phyloP scores from a whole-genome alignment of 2,888 invertebrate genomes.

The Eristalinus sepulchralis region DNA sequence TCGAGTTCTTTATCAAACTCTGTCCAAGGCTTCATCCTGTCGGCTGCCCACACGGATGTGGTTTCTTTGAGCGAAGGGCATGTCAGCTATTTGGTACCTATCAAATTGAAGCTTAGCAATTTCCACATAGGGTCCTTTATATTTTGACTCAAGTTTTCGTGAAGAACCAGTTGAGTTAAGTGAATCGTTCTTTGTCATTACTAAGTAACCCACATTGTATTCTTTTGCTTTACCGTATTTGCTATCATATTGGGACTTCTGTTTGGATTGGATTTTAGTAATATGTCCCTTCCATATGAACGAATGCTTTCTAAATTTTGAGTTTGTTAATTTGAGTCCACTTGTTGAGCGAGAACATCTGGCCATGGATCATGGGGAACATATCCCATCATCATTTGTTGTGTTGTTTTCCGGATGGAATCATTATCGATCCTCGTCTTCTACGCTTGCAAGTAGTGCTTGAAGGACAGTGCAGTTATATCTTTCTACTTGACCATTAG shows the following conservation, averaged over 20 bases:
- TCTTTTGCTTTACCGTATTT: conserved; percentile 19
- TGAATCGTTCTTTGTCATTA: conserved; percentile 36
- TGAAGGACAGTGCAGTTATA: background rate
- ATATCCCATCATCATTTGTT: conserved; percentile 25
- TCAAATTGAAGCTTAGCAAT: conserved; percentile 1
- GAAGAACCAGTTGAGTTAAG: conserved; percentile 16
- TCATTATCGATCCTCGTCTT: conserved; percentile 9
- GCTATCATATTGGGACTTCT: conserved; percentile 11
- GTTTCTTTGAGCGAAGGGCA: conserved; percentile 25
- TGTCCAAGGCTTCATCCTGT: conserved; percentile 25
- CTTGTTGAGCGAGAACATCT: conserved; percentile 13
- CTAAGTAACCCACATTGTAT: conserved; percentile 15
- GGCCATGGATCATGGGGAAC: conserved; percentile 12
- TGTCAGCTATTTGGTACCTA: conserved; percentile 25
- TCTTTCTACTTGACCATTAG: background rate
- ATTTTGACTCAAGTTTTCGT: conserved; percentile 18
- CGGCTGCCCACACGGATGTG: conserved; percentile 22
- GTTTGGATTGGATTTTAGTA: conserved; percentile 22
- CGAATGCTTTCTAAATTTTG: conserved; percentile 3
- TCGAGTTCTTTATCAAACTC: conserved; percentile 24
- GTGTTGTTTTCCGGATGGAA: conserved; percentile 16
- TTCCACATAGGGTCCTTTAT: conserved; percentile 12
- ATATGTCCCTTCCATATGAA: conserved; percentile 6
- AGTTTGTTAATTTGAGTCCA: conserved; percentile 7
- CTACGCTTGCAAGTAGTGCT: background rate